Base-by-base conservation (phyloP, 2,113 vertebrate genomes). In the Rhagologus leucostigma region DNA sequence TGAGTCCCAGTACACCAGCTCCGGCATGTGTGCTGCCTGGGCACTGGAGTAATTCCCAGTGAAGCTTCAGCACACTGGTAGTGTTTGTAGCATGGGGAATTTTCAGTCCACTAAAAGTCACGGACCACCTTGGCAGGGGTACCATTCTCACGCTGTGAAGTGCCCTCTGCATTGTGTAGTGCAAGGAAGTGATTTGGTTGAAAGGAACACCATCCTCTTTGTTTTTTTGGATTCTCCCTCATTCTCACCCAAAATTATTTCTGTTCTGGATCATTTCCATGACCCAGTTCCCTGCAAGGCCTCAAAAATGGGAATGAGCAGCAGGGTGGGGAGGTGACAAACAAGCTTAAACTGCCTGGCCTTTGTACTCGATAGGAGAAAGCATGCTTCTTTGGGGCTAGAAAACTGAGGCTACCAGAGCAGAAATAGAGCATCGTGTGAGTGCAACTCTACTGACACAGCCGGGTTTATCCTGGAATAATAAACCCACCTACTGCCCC, bases 101-200 rank as follows among this genome's bases (percentile, higher is more conserved):
- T 89, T n/a, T 62, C 62, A 17, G 49, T 82, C 52, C 52, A 39
- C 55, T 9, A 53, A 41, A 90, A 90, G 90, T 95, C 92, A 91
- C 32, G 0, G 7, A 21, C 62, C 22, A 4, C 71, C 64, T 93
- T 97, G 96, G 96, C 96, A 96, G 67, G 57, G 46, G 19, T 18
- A 37, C 82, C 21, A 7, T 97, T 97, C 96, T 96, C 96, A 97
- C 95, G 92, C 96, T 87, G 95, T 47, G 82, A 71, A 69, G 63
- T 90, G 90, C 92, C 94, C 92, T 91, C 53, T 68, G 78, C 70
- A 83, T 97, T 97, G 96, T 96, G 74, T 17, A 59, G 22, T 19
- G 67, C 17, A 35, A 93, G 95, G 96, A 97, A 97, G 88, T 69
- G 92, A 60, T 67, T 65, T 73, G 50, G 30, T 55, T 92, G 76